A percentile compares a stretch with the other conserved stretches of the same genome.
Conservation (phyloP, 2,888 invertebrate species). For the Lasioglossum pauxillum region DNA sequence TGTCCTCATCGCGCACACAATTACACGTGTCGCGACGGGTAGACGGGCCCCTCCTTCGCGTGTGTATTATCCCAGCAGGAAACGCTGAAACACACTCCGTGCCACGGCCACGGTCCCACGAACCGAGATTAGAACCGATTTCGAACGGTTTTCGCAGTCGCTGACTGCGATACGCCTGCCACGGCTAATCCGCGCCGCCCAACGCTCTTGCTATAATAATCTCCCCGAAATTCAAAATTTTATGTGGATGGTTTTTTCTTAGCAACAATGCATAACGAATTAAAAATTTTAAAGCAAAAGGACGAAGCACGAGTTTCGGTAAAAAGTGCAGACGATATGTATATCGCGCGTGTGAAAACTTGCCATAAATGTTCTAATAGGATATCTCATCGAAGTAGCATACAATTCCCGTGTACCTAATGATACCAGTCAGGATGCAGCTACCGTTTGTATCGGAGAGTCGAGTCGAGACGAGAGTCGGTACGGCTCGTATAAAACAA, state of each 20-base stretch:
- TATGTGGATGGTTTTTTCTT: too few relatives aligned
- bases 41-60: slow-evolving; percentile 3
- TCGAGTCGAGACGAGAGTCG: not conserved
- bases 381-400: not conserved
- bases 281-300: not conserved
- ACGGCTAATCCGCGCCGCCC: not conserved
- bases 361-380: not conserved
- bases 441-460: not conserved
- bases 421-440: not conserved
- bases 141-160: too few relatives aligned
- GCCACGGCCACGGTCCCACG: not conserved
- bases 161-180: not conserved
- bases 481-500: not conserved
- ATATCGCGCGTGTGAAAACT: too few relatives aligned
- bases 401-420: not conserved
- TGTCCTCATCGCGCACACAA: not conserved
- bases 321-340: too few relatives aligned
- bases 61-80: slow-evolving; percentile 39
- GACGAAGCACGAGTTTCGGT: not conserved
- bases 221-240: too few relatives aligned
- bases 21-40: slow-evolving; percentile 9
- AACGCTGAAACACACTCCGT: slow-evolving; percentile 20
- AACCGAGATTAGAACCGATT: slow-evolving; percentile 7
- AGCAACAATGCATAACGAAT: too few relatives aligned
- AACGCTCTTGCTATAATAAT: too few relatives aligned